Evolutionary conservation across 2,888 invertebrate species (phyloP).

Genomic region (Bruchidius siliquastri): DNA sequence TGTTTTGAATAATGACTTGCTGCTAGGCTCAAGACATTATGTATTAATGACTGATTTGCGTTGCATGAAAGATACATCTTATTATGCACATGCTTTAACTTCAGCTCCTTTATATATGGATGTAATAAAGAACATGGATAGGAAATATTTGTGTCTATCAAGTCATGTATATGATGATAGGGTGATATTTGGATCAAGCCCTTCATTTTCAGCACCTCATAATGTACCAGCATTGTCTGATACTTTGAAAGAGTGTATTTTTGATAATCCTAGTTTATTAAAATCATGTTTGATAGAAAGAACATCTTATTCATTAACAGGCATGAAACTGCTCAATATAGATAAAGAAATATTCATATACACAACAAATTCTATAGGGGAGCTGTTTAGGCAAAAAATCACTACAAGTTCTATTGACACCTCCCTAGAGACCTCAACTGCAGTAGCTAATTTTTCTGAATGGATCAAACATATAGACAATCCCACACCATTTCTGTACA

Average conservation of each 20-base stretch:
- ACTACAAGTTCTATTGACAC: conserved; percentile 7
- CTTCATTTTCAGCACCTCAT: conserved; percentile 26
- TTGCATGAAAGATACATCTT: conserved; percentile 12
- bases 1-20: conserved; percentile 15
- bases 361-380: conserved; percentile 26
- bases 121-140: conserved; percentile 12
- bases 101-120: conserved; percentile 27
- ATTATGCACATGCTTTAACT: conserved; percentile 25
- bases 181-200: conserved; percentile 27
- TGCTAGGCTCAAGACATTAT: conserved; percentile 25
- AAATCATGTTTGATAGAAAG: conserved; percentile 18
- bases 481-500: conserved; percentile 13
- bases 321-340: conserved; percentile 25
- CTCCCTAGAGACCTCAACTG: conserved; percentile 5
- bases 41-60: conserved; percentile 26
- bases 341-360: conserved; percentile 21
- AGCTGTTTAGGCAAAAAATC: conserved; percentile 28
- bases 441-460: conserved; percentile 15
- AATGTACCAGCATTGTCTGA: conserved; percentile 24
- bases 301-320: conserved; percentile 22
- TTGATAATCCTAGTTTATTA: conserved; percentile 19
- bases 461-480: conserved; percentile 23
- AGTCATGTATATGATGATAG: conserved; percentile 23
- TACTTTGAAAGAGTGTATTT: conserved; percentile 21
- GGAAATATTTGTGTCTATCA: conserved; percentile 24